Evolutionary conservation across 2,888 invertebrate species (phyloP), one percentile per base, ranked within the genome.

Genomic region (Geotrupes spiniger): DNA sequence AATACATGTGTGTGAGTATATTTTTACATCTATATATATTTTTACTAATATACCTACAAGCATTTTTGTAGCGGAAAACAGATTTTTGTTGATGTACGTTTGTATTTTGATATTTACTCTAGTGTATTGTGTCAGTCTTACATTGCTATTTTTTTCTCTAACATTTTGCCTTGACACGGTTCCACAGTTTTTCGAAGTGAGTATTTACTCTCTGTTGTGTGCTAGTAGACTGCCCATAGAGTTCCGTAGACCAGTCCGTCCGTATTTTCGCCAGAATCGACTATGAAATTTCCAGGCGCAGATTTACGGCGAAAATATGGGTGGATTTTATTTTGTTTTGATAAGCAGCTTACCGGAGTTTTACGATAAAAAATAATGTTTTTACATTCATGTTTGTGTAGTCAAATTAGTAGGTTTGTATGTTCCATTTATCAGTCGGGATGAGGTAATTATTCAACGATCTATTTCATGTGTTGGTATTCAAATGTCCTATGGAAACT

Each of bases 101-200:
- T 62, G 59, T 15, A 42, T 45, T 55, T 58, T 54, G 44, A 52
- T 59, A 51, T 54, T 53, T 56, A 51, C 51, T n/a, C 56, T 58
- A 56, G 58, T 59, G 59, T 63, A 58, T 56, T 69, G 65, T 69
- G 67, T 61, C 63, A 63, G 63, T 71, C 64, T 70, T 71, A 71
- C 70, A 67, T 65, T 69, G 68, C 71, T 71, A 72, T 72, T 73
- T 74, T 71, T 74, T 79, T 79, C 77, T 80, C 78, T 80, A 79
- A 80, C 80, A 21, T 81, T 82, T 79, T 82, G 82, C 81, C 80
- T 80, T 79, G 76, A 80, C 81, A 78, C 79, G 75, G 82, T 81
- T 77, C 81, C 67, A 78, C 82, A 82, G 82, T 78, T 70, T 73
- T 78, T 72, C 80, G 79, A 80, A 82, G 83, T 83, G 81, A 83